phyloP scores from a whole-genome alignment of 2,888 invertebrate species.

The Leistus spinibarbis region DNA sequence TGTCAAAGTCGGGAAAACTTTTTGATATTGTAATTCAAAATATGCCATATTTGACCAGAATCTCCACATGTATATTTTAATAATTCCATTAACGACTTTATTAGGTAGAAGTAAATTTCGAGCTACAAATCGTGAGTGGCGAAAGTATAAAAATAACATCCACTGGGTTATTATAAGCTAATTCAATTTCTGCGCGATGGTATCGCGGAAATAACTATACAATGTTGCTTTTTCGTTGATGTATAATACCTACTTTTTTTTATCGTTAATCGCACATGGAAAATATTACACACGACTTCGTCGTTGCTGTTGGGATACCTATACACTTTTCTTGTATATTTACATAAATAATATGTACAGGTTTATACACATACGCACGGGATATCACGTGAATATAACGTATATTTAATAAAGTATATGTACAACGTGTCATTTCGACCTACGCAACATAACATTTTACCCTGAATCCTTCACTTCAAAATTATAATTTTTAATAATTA shows the following conservation, averaged over 20 bases:
- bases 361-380: neutral
- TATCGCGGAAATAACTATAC: neutral
- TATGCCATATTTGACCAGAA: too few species aligned
- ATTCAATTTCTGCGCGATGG: neutral
- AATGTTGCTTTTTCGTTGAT: neutral
- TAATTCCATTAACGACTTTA: neutral
- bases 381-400: conserved; percentile 2
- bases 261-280: neutral
- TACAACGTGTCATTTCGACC: too few species aligned
- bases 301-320: neutral
- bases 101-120: neutral
- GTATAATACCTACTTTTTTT: neutral
- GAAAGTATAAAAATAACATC: neutral
- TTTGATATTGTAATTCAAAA: too few species aligned
- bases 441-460: too few species aligned
- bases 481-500: too few species aligned
- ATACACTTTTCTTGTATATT: neutral
- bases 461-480: too few species aligned
- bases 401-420: neutral
- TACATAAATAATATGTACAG: conserved; percentile 6
- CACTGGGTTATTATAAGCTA: neutral
- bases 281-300: neutral
- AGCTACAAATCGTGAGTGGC: neutral
- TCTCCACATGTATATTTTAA: neutral
- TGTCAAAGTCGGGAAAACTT: too few species aligned